phyloP scores from a whole-genome alignment of 2,888 invertebrate genomes.

The Encarsia formosa region DNA sequence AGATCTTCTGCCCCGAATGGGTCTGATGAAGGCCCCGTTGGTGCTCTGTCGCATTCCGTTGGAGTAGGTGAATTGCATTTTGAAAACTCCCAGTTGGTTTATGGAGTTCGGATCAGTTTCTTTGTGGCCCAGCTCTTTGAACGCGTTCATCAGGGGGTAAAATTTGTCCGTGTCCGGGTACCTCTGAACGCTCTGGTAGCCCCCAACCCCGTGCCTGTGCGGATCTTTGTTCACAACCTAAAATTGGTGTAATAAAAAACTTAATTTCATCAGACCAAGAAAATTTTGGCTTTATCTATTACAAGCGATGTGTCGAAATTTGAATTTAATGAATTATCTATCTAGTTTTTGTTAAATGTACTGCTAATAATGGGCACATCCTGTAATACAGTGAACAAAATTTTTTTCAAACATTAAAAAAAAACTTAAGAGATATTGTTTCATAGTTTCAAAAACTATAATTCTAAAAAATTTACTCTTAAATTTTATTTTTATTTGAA shows the following conservation, averaged over 20 bases:
- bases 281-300: too few species aligned
- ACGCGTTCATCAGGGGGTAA: slow-evolving; percentile 50
- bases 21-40: slow-evolving; percentile 71
- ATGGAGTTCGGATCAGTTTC: slow-evolving; percentile 57
- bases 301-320: too few species aligned
- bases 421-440: too few species aligned
- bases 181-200: background rate
- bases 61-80: slow-evolving; percentile 58
- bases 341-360: background rate
- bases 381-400: too few species aligned
- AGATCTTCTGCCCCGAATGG: slow-evolving; percentile 56
- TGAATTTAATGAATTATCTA: too few species aligned
- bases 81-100: slow-evolving; percentile 58
- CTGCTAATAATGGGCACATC: background rate
- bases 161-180: background rate
- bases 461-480: too few species aligned
- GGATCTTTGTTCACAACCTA: background rate
- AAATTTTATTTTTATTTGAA: too few species aligned
- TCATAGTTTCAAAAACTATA: too few species aligned
- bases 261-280: too few species aligned
- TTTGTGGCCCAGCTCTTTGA: slow-evolving; percentile 60
- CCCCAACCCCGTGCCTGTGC: background rate
- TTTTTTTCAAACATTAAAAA: too few species aligned
- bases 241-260: background rate
- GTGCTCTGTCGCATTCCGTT: slow-evolving; percentile 73